phyloP scores from a whole-genome alignment of 2,797 vertebrate genomes.

The Gobionotothen gibberifrons region DNA sequence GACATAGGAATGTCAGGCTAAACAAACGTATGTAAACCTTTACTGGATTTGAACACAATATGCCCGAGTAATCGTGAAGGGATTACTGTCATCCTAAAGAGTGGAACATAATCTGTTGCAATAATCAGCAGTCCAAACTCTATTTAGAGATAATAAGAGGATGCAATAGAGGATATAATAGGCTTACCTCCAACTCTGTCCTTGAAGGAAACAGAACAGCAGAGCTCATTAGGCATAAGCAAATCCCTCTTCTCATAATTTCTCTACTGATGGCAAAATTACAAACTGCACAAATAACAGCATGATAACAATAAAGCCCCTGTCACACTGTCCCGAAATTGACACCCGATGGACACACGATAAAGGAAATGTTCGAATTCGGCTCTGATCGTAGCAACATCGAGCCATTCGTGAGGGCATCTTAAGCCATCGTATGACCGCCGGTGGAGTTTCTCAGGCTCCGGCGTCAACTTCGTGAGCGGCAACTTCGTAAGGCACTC shows the following conservation, averaged over 20 bases:
- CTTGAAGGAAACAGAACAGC: constrained; percentile 37
- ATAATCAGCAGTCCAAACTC: constrained; percentile 63
- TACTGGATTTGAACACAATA: constrained; percentile 7
- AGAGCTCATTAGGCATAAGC: constrained; percentile 35
- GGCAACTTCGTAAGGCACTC: no score
- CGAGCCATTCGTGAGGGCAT: no score
- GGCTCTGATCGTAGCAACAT: no score
- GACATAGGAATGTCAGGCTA: constrained; percentile 19
- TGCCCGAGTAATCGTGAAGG: constrained; percentile 31
- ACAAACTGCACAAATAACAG: constrained; percentile 34
- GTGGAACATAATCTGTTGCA: constrained; percentile 47
- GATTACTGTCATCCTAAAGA: constrained; percentile 55
- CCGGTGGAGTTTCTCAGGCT: no score
- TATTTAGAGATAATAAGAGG: constrained; percentile 57
- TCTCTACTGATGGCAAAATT: constrained; percentile 21
- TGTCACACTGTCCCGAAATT: no score
- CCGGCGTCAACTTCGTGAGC: no score
- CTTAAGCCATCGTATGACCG: no score
- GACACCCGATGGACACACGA: no score
- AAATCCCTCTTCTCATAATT: constrained; percentile 31
- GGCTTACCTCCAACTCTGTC: constrained; percentile 51
- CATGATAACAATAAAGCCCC: constrained; percentile 11
- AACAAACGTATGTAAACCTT: constrained; percentile 2
- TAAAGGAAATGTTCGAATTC: no score
- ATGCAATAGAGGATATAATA: constrained; percentile 51